phyloP scores from a whole-genome alignment of 2,888 invertebrate species.

The Eupithecia inturbata region DNA sequence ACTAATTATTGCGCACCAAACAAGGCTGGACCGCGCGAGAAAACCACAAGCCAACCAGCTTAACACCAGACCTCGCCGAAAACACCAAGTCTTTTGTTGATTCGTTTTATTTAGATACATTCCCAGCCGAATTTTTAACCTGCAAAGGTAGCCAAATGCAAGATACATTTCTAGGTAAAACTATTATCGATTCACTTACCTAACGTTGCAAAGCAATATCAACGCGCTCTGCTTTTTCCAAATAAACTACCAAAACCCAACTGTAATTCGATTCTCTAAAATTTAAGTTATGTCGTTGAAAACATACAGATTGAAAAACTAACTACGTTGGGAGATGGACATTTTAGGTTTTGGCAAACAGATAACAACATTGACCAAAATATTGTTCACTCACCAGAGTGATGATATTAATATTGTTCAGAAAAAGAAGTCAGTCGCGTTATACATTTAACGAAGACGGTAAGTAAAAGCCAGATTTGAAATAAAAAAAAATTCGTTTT shows the following conservation, averaged over 20 bases:
- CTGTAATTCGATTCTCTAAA: constrained; percentile 24
- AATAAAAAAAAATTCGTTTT: too few relatives aligned
- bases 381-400: too few relatives aligned
- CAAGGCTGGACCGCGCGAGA: not conserved
- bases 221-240: constrained; percentile 8
- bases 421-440: too few relatives aligned
- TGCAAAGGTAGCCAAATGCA: not conserved
- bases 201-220: not conserved
- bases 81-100: not conserved
- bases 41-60: not conserved
- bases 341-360: not conserved
- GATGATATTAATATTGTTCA: too few relatives aligned
- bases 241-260: constrained; percentile 24
- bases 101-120: not conserved
- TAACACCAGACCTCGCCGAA: not conserved
- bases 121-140: not conserved
- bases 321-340: not conserved
- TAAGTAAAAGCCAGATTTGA: too few relatives aligned
- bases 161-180: not conserved
- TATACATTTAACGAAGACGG: too few relatives aligned
- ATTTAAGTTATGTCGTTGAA: constrained; percentile 23
- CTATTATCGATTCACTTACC: not conserved
- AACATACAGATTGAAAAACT: constrained; percentile 22
- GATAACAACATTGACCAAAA: too few relatives aligned
- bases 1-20: not conserved